phyloP scores from a whole-genome alignment of 2,797 vertebrate species.

The Falco biarmicus region DNA sequence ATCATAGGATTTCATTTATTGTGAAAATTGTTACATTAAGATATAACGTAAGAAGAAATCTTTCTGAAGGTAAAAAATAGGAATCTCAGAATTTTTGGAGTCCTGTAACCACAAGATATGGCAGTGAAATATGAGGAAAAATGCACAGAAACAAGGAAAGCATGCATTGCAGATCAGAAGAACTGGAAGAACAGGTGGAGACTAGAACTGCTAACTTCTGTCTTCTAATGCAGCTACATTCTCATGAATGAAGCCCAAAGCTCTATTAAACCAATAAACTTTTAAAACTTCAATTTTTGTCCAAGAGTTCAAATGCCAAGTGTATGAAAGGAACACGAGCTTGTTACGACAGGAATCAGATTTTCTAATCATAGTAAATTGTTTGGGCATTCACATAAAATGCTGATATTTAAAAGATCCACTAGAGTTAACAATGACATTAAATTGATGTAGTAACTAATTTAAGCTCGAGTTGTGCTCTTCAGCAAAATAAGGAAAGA shows the following conservation, averaged over 20 bases:
- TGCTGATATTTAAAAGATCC: constrained; percentile 68
- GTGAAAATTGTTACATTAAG: not conserved
- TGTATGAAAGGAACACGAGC: constrained; percentile 57
- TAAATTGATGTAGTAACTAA: constrained; percentile 66
- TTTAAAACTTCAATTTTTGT: constrained; percentile 36
- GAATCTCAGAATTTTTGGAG: not conserved
- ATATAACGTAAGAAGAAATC: not conserved
- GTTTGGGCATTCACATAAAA: constrained; percentile 64
- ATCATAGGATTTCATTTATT: not conserved
- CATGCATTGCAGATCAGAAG: not conserved
- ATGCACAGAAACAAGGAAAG: not conserved
- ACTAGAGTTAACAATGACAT: constrained; percentile 70
- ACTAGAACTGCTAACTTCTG: not conserved
- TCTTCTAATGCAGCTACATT: constrained; percentile 29
- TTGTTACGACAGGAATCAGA: constrained; percentile 72
- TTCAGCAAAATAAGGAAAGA: constrained; percentile 52
- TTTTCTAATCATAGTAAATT: constrained; percentile 77
- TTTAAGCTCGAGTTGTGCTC: constrained; percentile 63
- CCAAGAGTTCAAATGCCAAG: constrained; percentile 55
- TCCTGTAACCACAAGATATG: not conserved
- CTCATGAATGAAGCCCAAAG: constrained; percentile 20
- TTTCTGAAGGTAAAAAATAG: not conserved
- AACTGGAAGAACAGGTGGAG: constrained; percentile 19
- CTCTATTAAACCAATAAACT: constrained; percentile 13
- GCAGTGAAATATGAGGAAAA: not conserved